Evolutionary conservation across 2,888 invertebrate genomes (phyloP), one percentile per base, ranked within the genome.

Genomic region (Graphium colonna): DNA sequence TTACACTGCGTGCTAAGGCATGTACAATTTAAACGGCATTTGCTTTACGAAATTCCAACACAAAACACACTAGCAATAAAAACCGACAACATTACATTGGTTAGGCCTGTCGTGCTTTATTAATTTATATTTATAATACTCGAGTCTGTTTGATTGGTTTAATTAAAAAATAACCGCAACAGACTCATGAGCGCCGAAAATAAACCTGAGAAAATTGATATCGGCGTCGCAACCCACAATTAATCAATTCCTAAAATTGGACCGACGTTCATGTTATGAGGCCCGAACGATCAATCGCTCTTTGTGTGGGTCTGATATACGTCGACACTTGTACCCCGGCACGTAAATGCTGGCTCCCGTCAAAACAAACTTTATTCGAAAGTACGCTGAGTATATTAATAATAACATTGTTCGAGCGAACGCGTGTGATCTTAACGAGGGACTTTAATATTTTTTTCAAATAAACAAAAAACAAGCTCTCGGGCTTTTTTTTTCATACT

Each of bases 331-430:
- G 67, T 66, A n/a, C 64, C 58, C 61, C 68, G 40, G 69, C 69
- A 63, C 70, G 69, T 77, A 76, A 81, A n/a, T n/a, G n/a, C n/a
- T 75, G 71, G 76, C 73, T 65, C 67, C 67, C 71, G 82, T 79
- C 83, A 83, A 81, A 89, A 86, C 80, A 89, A 87, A 85, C 82
- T 82, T 82, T 73, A 82, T 79, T 81, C 79, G 79, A 77, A 80
- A 69, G 68, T 83, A n/a, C 81, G 83, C 75, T 76, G 83, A 85
- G 85, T 82, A 80, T 82, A 85, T 83, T 81, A 77, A 71, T 82
- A 79, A 81, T 75, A 77, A 75, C 82, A 73, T 79, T 69, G 68
- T 71, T n/a, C n/a, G 67, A 65, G 67, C 69, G 72, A 64, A 68
- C 68, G 61, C 76, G 74, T 84, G 79, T 79, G 80, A 81, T 77